A percentile compares a stretch with the other conserved stretches of the same genome.
phyloP scores from a whole-genome alignment of 2,113 vertebrate species.

The Pongo pygmaeus region DNA sequence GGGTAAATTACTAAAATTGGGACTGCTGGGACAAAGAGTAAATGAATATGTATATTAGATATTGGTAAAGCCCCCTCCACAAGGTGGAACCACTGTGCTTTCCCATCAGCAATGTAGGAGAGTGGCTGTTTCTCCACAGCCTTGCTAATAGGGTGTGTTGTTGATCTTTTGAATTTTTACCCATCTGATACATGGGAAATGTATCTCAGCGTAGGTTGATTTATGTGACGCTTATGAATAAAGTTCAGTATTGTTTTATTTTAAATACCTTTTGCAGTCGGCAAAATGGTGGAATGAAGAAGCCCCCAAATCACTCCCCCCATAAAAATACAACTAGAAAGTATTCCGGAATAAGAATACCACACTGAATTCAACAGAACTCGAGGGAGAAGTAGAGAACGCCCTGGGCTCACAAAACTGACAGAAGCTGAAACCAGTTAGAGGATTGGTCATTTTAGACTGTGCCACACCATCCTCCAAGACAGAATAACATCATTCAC shows the following conservation, averaged over 20 bases:
- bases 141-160: neutral
- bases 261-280: neutral
- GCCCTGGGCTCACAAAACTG: neutral
- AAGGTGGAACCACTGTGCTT: neutral
- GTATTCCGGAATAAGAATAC: neutral
- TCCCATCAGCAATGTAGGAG: neutral
- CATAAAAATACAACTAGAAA: neutral
- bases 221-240: neutral
- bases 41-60: neutral
- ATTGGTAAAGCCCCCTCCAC: neutral
- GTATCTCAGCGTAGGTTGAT: neutral
- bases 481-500: neutral
- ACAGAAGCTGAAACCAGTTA: neutral
- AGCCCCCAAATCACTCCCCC: neutral
- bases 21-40: neutral
- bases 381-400: neutral
- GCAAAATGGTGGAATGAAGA: neutral
- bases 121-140: neutral
- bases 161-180: neutral
- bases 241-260: neutral
- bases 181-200: neutral
- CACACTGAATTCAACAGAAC: neutral
- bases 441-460: neutral
- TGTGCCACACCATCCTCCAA: neutral
- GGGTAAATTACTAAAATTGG: neutral